Evolutionary conservation across 2,888 invertebrate species (phyloP).

Genomic region (Hoplodrina ambigua): DNA sequence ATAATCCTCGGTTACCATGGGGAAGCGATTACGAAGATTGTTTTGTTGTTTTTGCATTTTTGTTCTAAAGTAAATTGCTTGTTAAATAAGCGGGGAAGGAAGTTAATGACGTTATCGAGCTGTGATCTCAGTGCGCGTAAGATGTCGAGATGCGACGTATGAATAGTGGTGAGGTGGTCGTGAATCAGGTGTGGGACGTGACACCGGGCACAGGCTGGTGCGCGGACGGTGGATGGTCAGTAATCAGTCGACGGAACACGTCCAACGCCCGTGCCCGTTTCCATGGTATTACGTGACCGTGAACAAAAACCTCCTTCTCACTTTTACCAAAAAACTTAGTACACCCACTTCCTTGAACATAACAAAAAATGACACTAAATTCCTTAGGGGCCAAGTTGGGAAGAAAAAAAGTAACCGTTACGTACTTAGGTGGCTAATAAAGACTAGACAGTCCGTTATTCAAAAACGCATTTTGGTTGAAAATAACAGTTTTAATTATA

Average conservation of each 20-base stretch:
- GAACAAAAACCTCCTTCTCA: constrained; percentile 54
- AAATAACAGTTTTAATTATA: constrained; percentile 49
- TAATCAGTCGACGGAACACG: constrained; percentile 58
- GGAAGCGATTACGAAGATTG: constrained; percentile 31
- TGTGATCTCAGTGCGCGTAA: constrained; percentile 24
- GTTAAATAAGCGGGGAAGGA: constrained; percentile 33
- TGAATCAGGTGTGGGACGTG: constrained; percentile 56
- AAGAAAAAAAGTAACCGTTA: constrained; percentile 38
- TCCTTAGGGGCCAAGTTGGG: constrained; percentile 46
- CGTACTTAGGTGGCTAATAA: constrained; percentile 35
- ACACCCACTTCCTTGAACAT: constrained; percentile 50
- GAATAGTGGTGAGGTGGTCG: constrained; percentile 31
- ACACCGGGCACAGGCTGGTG: constrained; percentile 42
- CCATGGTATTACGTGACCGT: constrained; percentile 70
- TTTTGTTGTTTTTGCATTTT: constrained; percentile 29
- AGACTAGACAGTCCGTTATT: constrained; percentile 42
- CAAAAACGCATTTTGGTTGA: constrained; percentile 32
- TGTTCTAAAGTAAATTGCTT: constrained; percentile 36
- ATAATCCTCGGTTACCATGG: constrained; percentile 40
- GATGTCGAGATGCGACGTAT: constrained; percentile 17
- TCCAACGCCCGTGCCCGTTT: constrained; percentile 56
- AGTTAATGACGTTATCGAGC: constrained; percentile 20
- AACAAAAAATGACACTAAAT: constrained; percentile 40
- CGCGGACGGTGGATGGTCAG: constrained; percentile 54
- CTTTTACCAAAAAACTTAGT: constrained; percentile 38